These are phyloP conservation scores for Pedicia rivosa DNA, from an alignment of 2,888 invertebrate species.

Conservation along the genomic window DNA sequence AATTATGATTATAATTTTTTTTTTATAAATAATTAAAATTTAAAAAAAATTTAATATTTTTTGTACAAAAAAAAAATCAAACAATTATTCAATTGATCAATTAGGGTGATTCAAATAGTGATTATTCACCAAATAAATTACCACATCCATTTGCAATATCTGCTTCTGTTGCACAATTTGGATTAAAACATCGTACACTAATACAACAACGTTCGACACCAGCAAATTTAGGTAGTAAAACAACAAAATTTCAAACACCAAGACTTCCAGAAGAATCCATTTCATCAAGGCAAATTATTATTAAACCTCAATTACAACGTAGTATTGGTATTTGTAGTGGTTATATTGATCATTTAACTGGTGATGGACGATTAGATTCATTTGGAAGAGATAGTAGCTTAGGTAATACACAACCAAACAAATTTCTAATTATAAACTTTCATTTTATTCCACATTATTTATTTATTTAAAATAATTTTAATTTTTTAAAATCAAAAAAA, in stretches of 20 bases:
- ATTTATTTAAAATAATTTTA: background rate
- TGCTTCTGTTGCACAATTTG: constrained; percentile 16
- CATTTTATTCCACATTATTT: background rate
- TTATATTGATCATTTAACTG: constrained; percentile 17
- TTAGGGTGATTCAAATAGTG: constrained; percentile 49
- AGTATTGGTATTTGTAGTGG: constrained; percentile 11
- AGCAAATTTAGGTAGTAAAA: constrained; percentile 26
- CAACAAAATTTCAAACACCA: constrained; percentile 30
- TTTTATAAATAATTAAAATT: too few species aligned
- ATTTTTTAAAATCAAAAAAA: too few species aligned
- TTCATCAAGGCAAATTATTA: constrained; percentile 9
- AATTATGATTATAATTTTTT: background rate
- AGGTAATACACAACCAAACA: constrained; percentile 18
- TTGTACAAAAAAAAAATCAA: too few species aligned
- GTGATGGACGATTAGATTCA: constrained; percentile 13
- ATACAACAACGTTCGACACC: constrained; percentile 31
- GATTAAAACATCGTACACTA: constrained; percentile 29
- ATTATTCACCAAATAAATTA: constrained; percentile 43
- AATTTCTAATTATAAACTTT: background rate
- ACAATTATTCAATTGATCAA: too few species aligned
- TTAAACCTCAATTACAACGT: constrained; percentile 13
- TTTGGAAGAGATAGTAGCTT: constrained; percentile 29
- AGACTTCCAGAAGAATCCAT: constrained; percentile 29
- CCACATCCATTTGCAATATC: constrained; percentile 31
- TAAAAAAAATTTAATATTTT: too few species aligned